Percentiles rank a stretch among this genome's conserved stretches.
Conservation (phyloP, 2,888 invertebrate genomes). For the Carcina quercana region DNA sequence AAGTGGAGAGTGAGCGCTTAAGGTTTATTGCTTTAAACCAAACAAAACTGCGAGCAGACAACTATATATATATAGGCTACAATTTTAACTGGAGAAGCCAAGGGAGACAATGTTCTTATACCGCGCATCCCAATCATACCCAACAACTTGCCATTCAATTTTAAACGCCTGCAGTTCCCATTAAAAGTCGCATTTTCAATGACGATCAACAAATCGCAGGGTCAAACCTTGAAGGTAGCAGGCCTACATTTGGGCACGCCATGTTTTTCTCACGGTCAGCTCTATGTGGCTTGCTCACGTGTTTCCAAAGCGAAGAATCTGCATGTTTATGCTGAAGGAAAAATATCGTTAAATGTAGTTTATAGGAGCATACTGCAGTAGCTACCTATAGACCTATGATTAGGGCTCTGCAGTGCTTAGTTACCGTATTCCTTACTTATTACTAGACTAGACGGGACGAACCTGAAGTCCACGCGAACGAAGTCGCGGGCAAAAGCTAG, state of each 20-base stretch:
- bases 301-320: constrained; percentile 1
- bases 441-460: too few relatives aligned
- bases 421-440: too few relatives aligned
- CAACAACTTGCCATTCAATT: constrained; percentile 21
- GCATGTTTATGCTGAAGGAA: background rate
- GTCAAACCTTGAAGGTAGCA: constrained; percentile 21
- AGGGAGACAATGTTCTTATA: constrained; percentile 22
- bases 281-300: constrained; percentile 7
- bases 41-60: too few relatives aligned
- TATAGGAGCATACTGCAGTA: too few relatives aligned
- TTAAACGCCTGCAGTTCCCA: constrained; percentile 22
- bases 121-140: constrained; percentile 25
- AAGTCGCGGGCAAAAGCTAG: too few relatives aligned
- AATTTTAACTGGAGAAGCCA: constrained; percentile 21
- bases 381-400: too few relatives aligned
- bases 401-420: too few relatives aligned
- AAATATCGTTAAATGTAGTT: too few relatives aligned
- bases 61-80: constrained; percentile 22
- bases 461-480: too few relatives aligned
- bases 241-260: constrained; percentile 15
- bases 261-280: constrained; percentile 13
- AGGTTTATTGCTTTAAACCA: too few relatives aligned
- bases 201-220: constrained; percentile 20
- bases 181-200: constrained; percentile 17
- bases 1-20: too few relatives aligned